Evolutionary conservation across 1,140 invertebrate species (phyloP), one percentile per base, ranked within the genome.

Genomic region (Cotesia chilonis): DNA sequence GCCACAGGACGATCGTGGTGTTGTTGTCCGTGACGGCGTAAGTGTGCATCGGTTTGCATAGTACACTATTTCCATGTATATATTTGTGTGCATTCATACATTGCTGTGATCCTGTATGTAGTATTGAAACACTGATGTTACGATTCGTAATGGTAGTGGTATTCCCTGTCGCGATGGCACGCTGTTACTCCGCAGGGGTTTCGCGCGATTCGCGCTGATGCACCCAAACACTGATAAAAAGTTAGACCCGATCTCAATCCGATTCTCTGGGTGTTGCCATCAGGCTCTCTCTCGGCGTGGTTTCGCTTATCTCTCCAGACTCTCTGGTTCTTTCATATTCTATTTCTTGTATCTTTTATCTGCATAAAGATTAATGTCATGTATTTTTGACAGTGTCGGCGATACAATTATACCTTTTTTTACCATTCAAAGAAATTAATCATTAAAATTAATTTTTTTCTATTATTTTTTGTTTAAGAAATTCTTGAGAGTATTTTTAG

Each of bases 111-210:
- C 36, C 38, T 55, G 70, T 71, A 37, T 47, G 5, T 47, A 0
- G 41, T 47, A 47, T 71, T 7, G 60, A 65, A 61, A 71, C 61
- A 64, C 61, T 71, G 61, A 64, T 66, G 59, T 55, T 72, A 37
- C 12, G 17, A 20, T n/a, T 12, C n/a, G 57, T 9, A 47, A 59
- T 70, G 54, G 70, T 72, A 75, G 74, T 82, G 77, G 78, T 79
- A 77, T 84, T 84, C 82, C 85, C 85, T 85, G 83, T 83, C 81
- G 85, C 77, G 85, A 84, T 77, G 80, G 80, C 83, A 78, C 79
- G 78, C 78, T 84, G 82, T 84, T 81, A 82, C 85, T 83, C 85
- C 80, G 79, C 85, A 80, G 85, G 85, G 85, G 85, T 85, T 86
- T 80, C 78, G 82, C 84, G 83, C 83, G 83, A 85, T 85, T 86